Conservation (phyloP, 2,113 vertebrate genomes). For the Lophius piscatorius region DNA sequence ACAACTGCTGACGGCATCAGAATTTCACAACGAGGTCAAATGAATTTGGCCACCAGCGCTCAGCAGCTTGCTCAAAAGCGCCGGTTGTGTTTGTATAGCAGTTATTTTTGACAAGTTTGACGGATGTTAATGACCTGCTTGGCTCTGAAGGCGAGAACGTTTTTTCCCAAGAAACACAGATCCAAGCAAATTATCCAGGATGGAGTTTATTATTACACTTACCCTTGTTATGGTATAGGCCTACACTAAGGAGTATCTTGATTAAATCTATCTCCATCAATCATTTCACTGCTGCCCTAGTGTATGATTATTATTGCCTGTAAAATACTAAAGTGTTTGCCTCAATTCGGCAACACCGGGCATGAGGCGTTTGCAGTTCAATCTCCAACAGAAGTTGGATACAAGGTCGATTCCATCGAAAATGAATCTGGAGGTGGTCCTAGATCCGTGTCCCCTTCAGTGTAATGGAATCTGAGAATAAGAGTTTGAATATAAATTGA, state of each 20-base stretch:
- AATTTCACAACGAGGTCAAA: constrained; percentile 53
- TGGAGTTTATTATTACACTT: constrained; percentile 55
- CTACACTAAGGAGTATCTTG: constrained; percentile 13
- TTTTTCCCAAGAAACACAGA: constrained; percentile 51
- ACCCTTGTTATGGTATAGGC: constrained; percentile 11
- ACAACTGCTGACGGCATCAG: constrained; percentile 49
- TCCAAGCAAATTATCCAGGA: constrained; percentile 64
- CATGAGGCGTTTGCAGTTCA: too few species aligned
- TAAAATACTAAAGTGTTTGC: neutral
- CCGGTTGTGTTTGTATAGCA: constrained; percentile 72
- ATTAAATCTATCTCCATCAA: constrained; percentile 44
- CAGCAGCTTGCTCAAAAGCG: constrained; percentile 29
- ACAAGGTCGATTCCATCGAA: too few species aligned
- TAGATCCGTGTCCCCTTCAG: too few species aligned
- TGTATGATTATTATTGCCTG: constrained; percentile 7
- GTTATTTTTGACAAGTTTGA: constrained; percentile 66
- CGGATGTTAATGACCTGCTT: constrained; percentile 75
- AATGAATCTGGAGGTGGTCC: too few species aligned
- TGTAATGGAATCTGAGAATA: too few species aligned
- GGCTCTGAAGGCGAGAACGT: constrained; percentile 35
- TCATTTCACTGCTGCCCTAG: constrained; percentile 45
- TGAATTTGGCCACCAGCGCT: constrained; percentile 36
- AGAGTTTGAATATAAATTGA: too few species aligned
- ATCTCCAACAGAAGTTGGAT: neutral
- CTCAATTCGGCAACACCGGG: too few species aligned